Evolutionary conservation across 2,888 invertebrate species (phyloP).

Genomic region (Melanargia galathea): DNA sequence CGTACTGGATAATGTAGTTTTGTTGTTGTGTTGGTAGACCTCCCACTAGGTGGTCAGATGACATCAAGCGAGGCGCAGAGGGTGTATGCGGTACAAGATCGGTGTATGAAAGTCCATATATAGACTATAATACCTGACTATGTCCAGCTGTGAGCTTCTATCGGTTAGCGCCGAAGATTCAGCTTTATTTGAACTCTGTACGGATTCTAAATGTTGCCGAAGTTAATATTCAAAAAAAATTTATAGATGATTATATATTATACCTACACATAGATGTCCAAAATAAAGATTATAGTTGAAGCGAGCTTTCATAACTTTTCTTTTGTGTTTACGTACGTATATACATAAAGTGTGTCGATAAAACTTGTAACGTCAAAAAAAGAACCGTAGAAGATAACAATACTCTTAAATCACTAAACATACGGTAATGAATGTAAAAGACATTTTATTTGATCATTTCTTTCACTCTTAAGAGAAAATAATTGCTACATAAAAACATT

Average conservation of each 20-base stretch:
- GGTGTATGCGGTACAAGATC: too few species aligned
- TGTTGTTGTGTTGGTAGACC: too few species aligned
- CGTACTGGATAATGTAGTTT: too few species aligned
- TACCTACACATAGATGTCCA: neutral
- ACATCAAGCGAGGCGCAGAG: too few species aligned
- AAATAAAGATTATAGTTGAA: constrained; percentile 5
- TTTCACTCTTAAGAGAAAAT: constrained; percentile 26
- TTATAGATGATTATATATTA: neutral
- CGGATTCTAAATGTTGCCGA: too few species aligned
- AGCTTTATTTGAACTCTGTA: too few species aligned
- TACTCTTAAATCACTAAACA: constrained; percentile 31
- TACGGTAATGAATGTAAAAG: constrained; percentile 33
- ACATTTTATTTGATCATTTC: constrained; percentile 29
- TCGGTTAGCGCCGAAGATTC: too few species aligned
- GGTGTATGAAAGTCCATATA: too few species aligned
- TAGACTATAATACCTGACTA: too few species aligned
- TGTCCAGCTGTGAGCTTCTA: too few species aligned
- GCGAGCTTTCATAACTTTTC: constrained; percentile 3
- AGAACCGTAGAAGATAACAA: constrained; percentile 28
- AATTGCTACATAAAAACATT: constrained; percentile 30
- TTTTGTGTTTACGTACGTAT: constrained; percentile 19
- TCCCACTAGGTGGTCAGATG: too few species aligned
- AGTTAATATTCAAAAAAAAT: too few species aligned
- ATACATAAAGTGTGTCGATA: constrained; percentile 27
- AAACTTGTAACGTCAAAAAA: constrained; percentile 30